These are phyloP conservation scores for Megastigmus dorsalis DNA, from an alignment of 2,888 invertebrate species.

Conservation along the genomic window DNA sequence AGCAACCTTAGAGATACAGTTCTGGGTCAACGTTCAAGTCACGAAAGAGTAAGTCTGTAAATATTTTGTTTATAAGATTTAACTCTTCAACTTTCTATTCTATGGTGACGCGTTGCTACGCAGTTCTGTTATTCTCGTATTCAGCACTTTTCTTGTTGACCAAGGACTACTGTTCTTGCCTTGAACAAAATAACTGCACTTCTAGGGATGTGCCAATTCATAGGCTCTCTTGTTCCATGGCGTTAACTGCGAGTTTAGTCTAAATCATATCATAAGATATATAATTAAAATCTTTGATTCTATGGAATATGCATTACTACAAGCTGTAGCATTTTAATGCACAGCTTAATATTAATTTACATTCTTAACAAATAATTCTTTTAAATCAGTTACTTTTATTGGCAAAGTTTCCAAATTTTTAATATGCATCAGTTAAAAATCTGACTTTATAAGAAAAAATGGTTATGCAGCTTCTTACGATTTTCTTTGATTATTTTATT, in stretches of 20 bases:
- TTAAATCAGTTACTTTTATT: conserved; percentile 3
- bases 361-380: neutral
- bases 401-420: neutral
- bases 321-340: neutral
- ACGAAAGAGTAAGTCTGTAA: conserved; percentile 65
- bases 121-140: neutral
- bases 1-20: conserved; percentile 66
- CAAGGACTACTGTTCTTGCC: conserved; percentile 58
- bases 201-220: conserved; percentile 63
- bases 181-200: conserved; percentile 64
- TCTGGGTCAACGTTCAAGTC: conserved; percentile 66
- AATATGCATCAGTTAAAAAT: conserved; percentile 1
- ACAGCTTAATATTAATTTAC: neutral
- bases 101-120: conserved; percentile 57
- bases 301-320: neutral
- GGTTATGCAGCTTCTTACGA: too few species aligned
- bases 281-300: conserved; percentile 4
- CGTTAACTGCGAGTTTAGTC: conserved; percentile 65
- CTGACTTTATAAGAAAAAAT: neutral
- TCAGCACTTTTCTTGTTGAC: conserved; percentile 14
- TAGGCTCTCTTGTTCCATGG: conserved; percentile 67
- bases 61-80: conserved; percentile 51
- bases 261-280: too few species aligned
- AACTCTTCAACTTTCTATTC: conserved; percentile 27
- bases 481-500: too few species aligned